Conservation (phyloP, 2,888 invertebrate genomes). For the Dryocosmus kuriphilus region DNA sequence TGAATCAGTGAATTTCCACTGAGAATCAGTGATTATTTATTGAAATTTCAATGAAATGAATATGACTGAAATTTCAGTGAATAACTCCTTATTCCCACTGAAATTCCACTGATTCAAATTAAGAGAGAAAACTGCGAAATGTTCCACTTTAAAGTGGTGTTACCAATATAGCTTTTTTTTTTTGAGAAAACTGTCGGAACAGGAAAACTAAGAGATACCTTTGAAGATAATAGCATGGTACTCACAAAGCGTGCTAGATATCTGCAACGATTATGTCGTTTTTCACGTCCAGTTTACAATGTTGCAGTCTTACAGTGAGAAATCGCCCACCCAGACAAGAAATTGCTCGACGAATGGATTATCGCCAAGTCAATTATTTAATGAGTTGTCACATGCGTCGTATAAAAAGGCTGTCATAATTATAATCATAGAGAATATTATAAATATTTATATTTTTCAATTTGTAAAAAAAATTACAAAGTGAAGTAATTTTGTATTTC, state of each 20-base stretch:
- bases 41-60: no score
- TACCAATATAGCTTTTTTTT: background rate
- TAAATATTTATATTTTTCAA: background rate
- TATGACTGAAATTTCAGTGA: no score
- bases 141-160: no score
- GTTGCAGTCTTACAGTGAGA: slow-evolving; percentile 13
- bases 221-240: background rate
- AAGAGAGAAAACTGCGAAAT: no score
- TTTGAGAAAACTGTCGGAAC: background rate
- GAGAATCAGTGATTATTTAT: no score
- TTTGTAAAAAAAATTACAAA: no score
- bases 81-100: no score
- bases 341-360: no score
- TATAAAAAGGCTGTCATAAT: slow-evolving; percentile 3
- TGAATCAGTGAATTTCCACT: no score
- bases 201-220: background rate
- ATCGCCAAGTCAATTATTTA: background rate
- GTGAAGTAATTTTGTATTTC: no score
- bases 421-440: background rate
- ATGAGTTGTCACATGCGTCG: slow-evolving; percentile 10
- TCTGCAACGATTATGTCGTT: slow-evolving; percentile 30
- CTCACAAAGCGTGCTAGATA: slow-evolving; percentile 22
- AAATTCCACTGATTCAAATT: no score
- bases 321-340: background rate
- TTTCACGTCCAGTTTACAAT: background rate